These are phyloP conservation scores for Eilema caniola DNA, from an alignment of 2,888 invertebrate species.

Conservation along the genomic window DNA sequence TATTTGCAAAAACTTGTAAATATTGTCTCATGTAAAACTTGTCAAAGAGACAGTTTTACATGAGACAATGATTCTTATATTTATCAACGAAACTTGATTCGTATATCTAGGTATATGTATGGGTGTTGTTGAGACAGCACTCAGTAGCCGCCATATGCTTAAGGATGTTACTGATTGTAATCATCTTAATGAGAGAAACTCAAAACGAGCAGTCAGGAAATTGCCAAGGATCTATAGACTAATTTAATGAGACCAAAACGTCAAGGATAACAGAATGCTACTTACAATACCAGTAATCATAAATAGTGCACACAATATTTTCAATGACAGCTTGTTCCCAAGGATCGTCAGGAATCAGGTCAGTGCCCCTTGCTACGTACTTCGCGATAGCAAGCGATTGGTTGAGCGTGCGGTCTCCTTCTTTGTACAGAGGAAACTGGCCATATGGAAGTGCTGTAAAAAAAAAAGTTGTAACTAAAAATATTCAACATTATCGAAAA, in stretches of 20 bases:
- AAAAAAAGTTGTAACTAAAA: too few relatives aligned
- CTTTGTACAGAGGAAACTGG: slow-evolving; percentile 74
- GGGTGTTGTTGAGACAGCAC: too few relatives aligned
- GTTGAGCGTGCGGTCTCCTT: slow-evolving; percentile 61
- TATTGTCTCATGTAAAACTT: too few relatives aligned
- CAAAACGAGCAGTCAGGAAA: neutral
- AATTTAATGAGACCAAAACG: neutral
- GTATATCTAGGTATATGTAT: too few relatives aligned
- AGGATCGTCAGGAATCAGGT: slow-evolving; percentile 79
- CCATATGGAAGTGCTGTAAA: slow-evolving; percentile 68
- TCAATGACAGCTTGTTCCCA: slow-evolving; percentile 83
- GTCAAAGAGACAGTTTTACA: too few relatives aligned
- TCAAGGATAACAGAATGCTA: slow-evolving; percentile 19
- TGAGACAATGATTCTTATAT: too few relatives aligned
- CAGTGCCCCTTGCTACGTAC: slow-evolving; percentile 79
- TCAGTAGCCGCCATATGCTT: too few relatives aligned
- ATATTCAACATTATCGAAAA: too few relatives aligned
- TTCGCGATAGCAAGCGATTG: slow-evolving; percentile 84
- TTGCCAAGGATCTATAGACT: neutral
- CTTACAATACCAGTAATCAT: slow-evolving; percentile 82
- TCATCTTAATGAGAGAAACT: neutral
- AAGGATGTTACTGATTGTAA: too few relatives aligned
- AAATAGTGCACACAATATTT: slow-evolving; percentile 74
- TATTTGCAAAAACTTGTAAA: too few relatives aligned
- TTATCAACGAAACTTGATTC: too few relatives aligned